Evolutionary conservation across 2,797 vertebrate species (phyloP).

Genomic region (Sitta carolinensis): DNA sequence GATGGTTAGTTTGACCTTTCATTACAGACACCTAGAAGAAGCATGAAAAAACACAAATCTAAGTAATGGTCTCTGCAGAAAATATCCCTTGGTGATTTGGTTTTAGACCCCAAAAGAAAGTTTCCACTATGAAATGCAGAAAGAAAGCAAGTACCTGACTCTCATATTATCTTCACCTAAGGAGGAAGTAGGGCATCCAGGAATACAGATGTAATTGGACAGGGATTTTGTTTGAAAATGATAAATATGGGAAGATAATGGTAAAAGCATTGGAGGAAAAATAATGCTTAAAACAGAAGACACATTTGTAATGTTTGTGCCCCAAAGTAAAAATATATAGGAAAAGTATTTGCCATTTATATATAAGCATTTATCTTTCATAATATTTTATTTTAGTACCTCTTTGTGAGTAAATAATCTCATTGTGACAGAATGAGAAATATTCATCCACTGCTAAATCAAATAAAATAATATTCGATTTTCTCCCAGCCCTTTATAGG

Average conservation of each 20-base stretch:
- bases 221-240: not conserved
- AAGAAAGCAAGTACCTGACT: not conserved
- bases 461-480: constrained; percentile 4
- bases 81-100: not conserved
- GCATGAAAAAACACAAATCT: not conserved
- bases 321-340: not conserved
- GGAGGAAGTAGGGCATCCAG: not conserved
- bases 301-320: not conserved
- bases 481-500: not conserved
- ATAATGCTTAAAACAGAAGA: not conserved
- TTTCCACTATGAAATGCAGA: not conserved
- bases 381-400: constrained; percentile 27
- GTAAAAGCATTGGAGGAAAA: not conserved
- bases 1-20: not conserved
- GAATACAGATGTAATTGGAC: not conserved
- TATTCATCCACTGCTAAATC: constrained; percentile 36
- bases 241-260: not conserved
- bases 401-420: constrained; percentile 28
- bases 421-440: constrained; percentile 51
- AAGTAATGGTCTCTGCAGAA: not conserved
- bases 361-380: constrained; percentile 26
- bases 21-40: not conserved
- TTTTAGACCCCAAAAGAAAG: not conserved
- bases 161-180: not conserved
- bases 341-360: constrained; percentile 8